Evolutionary conservation across 2,888 invertebrate genomes (phyloP).

Genomic region (Brassicogethes aeneus): DNA sequence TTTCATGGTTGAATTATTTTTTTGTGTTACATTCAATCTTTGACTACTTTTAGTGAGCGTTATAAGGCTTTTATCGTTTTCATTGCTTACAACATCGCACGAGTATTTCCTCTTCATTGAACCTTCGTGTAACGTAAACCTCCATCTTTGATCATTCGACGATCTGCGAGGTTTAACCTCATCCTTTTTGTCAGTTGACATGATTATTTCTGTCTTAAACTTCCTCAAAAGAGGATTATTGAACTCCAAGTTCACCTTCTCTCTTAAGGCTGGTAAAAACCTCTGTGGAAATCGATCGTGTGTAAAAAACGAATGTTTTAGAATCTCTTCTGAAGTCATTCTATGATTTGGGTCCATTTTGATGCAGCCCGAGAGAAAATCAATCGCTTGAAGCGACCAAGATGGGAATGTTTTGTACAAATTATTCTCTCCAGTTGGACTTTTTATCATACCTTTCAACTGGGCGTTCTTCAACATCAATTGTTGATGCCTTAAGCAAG

Average conservation of each 20-base stretch:
- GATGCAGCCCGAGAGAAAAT: slow-evolving; percentile 43
- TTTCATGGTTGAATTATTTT: slow-evolving; percentile 9
- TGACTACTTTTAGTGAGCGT: slow-evolving; percentile 22
- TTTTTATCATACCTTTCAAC: slow-evolving; percentile 37
- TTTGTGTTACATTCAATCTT: slow-evolving; percentile 21
- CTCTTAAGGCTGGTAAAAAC: slow-evolving; percentile 56
- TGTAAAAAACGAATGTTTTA: slow-evolving; percentile 56
- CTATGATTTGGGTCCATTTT: slow-evolving; percentile 58
- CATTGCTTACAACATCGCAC: too few species aligned
- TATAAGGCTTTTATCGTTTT: slow-evolving; percentile 17
- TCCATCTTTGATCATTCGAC: slow-evolving; percentile 26
- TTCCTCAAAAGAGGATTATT: slow-evolving; percentile 46
- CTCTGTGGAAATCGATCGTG: slow-evolving; percentile 56
- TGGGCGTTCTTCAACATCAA: slow-evolving; percentile 41
- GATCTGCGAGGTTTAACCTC: slow-evolving; percentile 19
- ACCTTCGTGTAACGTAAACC: slow-evolving; percentile 32
- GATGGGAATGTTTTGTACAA: slow-evolving; percentile 39
- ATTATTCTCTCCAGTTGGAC: slow-evolving; percentile 21
- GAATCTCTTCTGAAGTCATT: slow-evolving; percentile 52
- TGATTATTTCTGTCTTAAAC: slow-evolving; percentile 34
- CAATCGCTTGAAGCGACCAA: slow-evolving; percentile 40
- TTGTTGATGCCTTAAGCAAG: slow-evolving; percentile 41
- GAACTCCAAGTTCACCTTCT: slow-evolving; percentile 55
- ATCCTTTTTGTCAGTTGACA: slow-evolving; percentile 34
- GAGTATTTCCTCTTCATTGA: slow-evolving; percentile 33